A percentile compares a stretch with the other conserved stretches of the same genome.
These are phyloP conservation scores for Pomacea canaliculata DNA, from an alignment of 2,888 invertebrate species.

Conservation along the genomic window DNA sequence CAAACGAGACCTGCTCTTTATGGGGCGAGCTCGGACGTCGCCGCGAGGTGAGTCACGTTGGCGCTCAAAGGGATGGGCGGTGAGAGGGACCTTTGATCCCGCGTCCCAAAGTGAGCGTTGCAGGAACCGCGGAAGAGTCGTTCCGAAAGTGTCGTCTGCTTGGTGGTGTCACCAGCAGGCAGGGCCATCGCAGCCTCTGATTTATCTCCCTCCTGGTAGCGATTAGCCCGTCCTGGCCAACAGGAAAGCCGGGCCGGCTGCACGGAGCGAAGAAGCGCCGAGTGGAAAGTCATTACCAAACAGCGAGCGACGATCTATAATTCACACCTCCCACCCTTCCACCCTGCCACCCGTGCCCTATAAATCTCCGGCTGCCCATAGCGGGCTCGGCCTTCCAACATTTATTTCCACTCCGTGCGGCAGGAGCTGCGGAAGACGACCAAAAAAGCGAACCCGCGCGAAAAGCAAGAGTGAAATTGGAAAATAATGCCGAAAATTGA, in stretches of 20 bases:
- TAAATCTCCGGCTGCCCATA: conserved; percentile 8
- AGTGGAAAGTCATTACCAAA: conserved; percentile 27
- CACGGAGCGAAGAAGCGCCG: background rate
- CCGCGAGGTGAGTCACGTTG: conserved; percentile 3
- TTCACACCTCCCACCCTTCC: conserved; percentile 17
- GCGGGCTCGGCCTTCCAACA: conserved; percentile 1
- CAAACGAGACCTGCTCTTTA: conserved; percentile 1
- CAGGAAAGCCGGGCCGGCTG: conserved; percentile 2
- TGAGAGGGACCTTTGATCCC: conserved; percentile 6
- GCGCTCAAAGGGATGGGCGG: background rate
- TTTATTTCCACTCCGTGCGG: conserved; percentile 13
- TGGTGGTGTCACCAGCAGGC: background rate
- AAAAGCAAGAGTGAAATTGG: conserved; percentile 6
- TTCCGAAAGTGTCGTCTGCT: background rate
- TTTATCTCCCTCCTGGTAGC: conserved; percentile 9
- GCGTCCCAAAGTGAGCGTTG: background rate
- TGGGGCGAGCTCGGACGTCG: background rate
- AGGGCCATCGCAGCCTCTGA: background rate
- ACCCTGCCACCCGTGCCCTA: background rate
- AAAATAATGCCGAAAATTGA: conserved; percentile 25
- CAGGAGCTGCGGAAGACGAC: background rate
- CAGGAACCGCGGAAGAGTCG: background rate
- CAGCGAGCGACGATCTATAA: conserved; percentile 24
- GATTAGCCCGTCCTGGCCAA: conserved; percentile 1
- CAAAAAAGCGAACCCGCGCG: background rate